These are phyloP conservation scores for Phanerotoma sp. DNA, from an alignment of 2,888 invertebrate species.

Conservation along the genomic window DNA sequence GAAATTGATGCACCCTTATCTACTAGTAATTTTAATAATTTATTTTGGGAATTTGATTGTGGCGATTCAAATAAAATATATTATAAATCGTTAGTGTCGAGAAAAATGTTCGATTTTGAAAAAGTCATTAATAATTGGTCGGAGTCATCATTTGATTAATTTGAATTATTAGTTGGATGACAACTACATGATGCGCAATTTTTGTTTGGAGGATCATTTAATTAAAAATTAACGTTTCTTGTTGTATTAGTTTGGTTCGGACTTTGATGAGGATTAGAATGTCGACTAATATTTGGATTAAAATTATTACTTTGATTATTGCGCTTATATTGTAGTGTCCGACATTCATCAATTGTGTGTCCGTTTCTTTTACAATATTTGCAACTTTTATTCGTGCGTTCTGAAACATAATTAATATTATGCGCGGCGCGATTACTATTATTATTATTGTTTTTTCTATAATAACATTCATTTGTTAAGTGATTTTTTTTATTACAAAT, in stretches of 20 bases:
- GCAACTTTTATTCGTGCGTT: conserved; percentile 1
- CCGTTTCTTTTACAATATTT: conserved; percentile 13
- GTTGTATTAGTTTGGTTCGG: not conserved
- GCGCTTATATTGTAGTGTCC: not conserved
- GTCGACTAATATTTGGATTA: not conserved
- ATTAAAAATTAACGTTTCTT: too few relatives aligned
- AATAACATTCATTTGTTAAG: not conserved
- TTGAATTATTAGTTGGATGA: not conserved
- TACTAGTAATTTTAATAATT: conserved; percentile 14
- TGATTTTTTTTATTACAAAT: not conserved
- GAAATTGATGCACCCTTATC: conserved; percentile 24
- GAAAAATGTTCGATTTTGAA: not conserved
- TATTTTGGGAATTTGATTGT: not conserved
- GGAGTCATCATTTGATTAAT: conserved; percentile 1
- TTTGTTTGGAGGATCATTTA: too few relatives aligned
- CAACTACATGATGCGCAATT: too few relatives aligned
- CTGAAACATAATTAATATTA: not conserved
- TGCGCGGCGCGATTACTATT: not conserved
- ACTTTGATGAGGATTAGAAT: not conserved
- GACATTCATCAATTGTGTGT: conserved; percentile 9
- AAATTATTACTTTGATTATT: not conserved
- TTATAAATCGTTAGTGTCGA: conserved; percentile 3
- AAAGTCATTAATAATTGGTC: not conserved
- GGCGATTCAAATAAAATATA: conserved; percentile 5
- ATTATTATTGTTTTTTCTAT: not conserved